Evolutionary conservation across 2,113 vertebrate species (phyloP), one percentile per base, ranked within the genome.

Genomic region (Platycercus adscitus): DNA sequence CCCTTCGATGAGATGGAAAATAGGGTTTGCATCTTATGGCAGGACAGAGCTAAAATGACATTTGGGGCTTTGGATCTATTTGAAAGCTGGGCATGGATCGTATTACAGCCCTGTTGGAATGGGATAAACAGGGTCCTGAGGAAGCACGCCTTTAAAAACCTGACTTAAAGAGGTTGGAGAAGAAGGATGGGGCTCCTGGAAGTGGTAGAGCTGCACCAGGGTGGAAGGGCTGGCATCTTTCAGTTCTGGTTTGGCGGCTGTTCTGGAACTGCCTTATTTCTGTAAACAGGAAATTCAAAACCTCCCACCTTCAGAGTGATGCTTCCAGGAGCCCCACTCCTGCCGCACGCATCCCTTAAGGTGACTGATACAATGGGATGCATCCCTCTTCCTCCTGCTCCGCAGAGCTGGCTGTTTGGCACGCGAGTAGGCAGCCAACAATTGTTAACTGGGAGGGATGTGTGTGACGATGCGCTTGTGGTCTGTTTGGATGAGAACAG

Each of bases 161-260:
- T 5, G 7, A 82, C 44, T 39, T 61, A 31, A 61, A n/a, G 49
- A 52, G n/a, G n/a, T 0, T 81, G 65, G 47, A 52, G n/a, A 50
- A 35, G 25, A 29, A 23, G 44, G 49, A 13, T 11, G 52, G 33
- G 29, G 56, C 15, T 91, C 68, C 60, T 0, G 1, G 20, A 68
- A 81, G 63, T 1, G 29, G 21, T 5, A 23, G 64, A 66, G 49
- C 44, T 80, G 90, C 44, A 73, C 66, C n/a, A 17, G 55, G 2
- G 35, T 81, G 64, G 50, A 75, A 90, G 13, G 60, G 26, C 11
- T 81, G 76, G 7, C 73, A 9, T 63, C 95, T 63, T 84, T 86
- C 43, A 88, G 8, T 93, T 91, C 81, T 92, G 91, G 91, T 95
- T 93, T 94, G 95, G 91, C 81, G 39, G 60, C 7, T 58, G 35